Base-by-base conservation (phyloP, 2,888 invertebrate species). In the Vannuccia rotundouncinata region DNA sequence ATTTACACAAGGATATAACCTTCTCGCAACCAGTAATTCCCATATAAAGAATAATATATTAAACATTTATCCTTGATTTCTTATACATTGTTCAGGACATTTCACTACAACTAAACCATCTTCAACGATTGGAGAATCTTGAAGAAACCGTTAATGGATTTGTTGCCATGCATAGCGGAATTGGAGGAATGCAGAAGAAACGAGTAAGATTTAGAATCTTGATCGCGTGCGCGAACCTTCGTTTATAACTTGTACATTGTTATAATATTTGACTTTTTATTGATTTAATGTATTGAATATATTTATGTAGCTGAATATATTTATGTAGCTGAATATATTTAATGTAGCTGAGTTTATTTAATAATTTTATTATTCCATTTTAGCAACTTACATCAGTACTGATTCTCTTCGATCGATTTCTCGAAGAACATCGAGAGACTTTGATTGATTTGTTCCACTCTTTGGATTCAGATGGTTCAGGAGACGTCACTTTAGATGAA, bases 381-480 rank as follows among this genome's bases (percentile, higher is more conserved):
- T 29, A 75, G 75, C 75, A 29, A 75, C 29, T 75, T 5, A 75
- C 75, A 5, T 25, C 75, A 28, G 75, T 75, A 10, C 82, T 86
- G 66, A 82, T 83, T 28, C 81, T 86, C 74, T 85, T 87, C 79
- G 83, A 83, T 17, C 83, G 82, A 27, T 86, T 86, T 82, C 82
- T 85, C 27, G 78, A 80, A 31, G 84, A 84, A 25, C 85, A 85
- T 77, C 79, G 81, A 1, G 78, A 82, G 28, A 84, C 84, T 27
- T 80, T 87, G 77, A 84, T 84, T 80, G 83, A 83, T 75, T 82
- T 84, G 0, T 86, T 85, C 79, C 81, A 82, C 10, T 84, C 84
- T 59, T 84, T 85, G 82, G 86, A 87, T 84, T 85, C 84, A 59
- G 86, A 85, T 59, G 83, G 83, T 25, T 83, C 83, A 77, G 85